Evolutionary conservation across 2,113 vertebrate genomes (phyloP), one percentile per base, ranked within the genome.

Genomic region (Oceanites oceanicus): DNA sequence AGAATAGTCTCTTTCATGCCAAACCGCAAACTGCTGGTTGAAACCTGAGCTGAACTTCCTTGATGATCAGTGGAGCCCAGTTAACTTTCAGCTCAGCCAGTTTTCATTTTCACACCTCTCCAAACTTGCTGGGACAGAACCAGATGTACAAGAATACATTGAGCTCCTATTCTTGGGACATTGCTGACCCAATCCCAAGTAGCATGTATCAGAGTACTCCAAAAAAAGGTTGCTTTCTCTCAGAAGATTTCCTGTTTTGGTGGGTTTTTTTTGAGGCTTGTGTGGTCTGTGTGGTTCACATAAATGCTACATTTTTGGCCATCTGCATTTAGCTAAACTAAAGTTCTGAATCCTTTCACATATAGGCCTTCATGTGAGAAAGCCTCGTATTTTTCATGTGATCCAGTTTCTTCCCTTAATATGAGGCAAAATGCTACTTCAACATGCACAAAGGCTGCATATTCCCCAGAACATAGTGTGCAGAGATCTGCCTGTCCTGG

Each of bases 91-190:
- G 74, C 81, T 56, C 61, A 94, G 65, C 18, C 55, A 77, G 68
- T 86, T 95, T 89, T 86, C 36, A 19, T 88, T 96, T 96, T 96
- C 68, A 68, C 91, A 86, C 90, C 53, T 93, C 82, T 92, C 42
- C 50, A 61, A 22, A 30, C 80, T 65, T 73, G 32, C 95, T 91
- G 79, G 40, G 61, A 81, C 72, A 50, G 61, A 94, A 85, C 65
- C 76, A 89, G 65, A 71, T 72, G 52, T 84, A 58, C 0, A 3
- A 66, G 44, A 45, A 36, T 32, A 61, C 21, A 67, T 15, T 19
- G 44, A 93, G 27, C 36, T 90, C 55, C 42, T 44, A 0, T 73
- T 83, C 59, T 29, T 61, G 65, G 36, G 79, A 34, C 21, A 3
- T 8, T 44, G 76, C 83, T 92, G 76, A 81, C 65, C 40, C 8